Conservation (phyloP, 2,113 vertebrate genomes). For the Cepphus grylle region DNA sequence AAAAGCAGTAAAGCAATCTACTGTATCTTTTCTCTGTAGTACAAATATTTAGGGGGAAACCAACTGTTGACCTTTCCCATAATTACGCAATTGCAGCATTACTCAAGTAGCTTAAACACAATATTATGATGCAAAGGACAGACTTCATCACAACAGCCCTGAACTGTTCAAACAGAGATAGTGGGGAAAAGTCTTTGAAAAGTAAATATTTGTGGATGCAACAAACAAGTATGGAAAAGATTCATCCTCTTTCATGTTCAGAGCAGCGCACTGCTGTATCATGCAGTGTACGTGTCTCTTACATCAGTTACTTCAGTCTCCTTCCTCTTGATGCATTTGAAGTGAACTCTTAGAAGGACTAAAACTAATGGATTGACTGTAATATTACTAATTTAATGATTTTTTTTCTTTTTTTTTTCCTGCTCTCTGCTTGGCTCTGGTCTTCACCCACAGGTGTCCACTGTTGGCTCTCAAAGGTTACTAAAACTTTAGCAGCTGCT, state of each 20-base stretch:
- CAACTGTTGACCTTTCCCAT: constrained; percentile 18
- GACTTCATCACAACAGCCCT: not conserved
- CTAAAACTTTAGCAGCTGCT: constrained; percentile 71
- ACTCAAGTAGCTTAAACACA: not conserved
- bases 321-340: constrained; percentile 27
- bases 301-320: constrained; percentile 65
- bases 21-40: not conserved
- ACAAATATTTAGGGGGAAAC: constrained; percentile 46
- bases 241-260: not conserved
- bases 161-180: constrained; percentile 20
- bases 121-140: not conserved
- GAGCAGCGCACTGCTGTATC: not conserved
- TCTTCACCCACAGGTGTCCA: constrained; percentile 67
- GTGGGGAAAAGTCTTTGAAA: not conserved
- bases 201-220: constrained; percentile 52
- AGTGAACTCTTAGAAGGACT: constrained; percentile 48
- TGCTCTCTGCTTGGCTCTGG: constrained; percentile 73
- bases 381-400: constrained; percentile 70
- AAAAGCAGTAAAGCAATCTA: not conserved
- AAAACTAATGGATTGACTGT: constrained; percentile 53
- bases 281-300: not conserved
- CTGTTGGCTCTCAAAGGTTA: constrained; percentile 76
- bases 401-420: constrained; percentile 46
- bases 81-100: constrained; percentile 10
- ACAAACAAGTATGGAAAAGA: constrained; percentile 31